Conservation (phyloP, 2,797 vertebrate species). For the Diplodus puntazzo region DNA sequence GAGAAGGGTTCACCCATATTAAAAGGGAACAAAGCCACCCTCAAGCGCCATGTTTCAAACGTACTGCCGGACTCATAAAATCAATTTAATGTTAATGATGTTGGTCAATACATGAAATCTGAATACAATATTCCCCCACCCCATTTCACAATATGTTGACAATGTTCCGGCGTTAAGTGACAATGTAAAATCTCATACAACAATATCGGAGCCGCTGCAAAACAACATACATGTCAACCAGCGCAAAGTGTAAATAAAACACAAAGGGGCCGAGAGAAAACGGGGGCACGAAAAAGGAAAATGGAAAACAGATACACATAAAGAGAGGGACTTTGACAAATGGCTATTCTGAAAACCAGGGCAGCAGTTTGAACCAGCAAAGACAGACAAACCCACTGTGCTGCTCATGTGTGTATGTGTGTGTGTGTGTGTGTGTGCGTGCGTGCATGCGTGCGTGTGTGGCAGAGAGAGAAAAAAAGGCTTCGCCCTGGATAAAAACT, state of each 20-base stretch:
- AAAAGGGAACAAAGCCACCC: slow-evolving; percentile 30
- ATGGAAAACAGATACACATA: slow-evolving; percentile 36
- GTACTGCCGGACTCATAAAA: neutral
- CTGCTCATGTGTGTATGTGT: slow-evolving; percentile 33
- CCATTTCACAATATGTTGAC: neutral
- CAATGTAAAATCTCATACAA: neutral
- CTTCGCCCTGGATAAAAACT: slow-evolving; percentile 74
- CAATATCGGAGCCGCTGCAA: neutral
- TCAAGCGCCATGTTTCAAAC: neutral
- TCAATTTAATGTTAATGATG: neutral
- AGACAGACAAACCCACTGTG: slow-evolving; percentile 59
- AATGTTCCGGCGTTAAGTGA: neutral
- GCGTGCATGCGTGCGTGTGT: neutral
- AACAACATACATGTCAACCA: neutral
- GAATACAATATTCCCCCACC: neutral
- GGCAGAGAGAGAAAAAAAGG: slow-evolving; percentile 12
- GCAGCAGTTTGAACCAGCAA: slow-evolving; percentile 62
- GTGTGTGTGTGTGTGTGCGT: no score
- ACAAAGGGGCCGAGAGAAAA: neutral
- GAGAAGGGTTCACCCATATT: slow-evolving; percentile 41
- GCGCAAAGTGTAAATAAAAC: neutral
- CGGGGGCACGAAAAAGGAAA: slow-evolving; percentile 10
- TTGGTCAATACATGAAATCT: neutral
- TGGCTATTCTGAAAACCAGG: slow-evolving; percentile 65
- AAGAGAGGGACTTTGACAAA: slow-evolving; percentile 77